These are phyloP conservation scores for Patella caerulea DNA, from an alignment of 2,888 invertebrate genomes.

Conservation along the genomic window DNA sequence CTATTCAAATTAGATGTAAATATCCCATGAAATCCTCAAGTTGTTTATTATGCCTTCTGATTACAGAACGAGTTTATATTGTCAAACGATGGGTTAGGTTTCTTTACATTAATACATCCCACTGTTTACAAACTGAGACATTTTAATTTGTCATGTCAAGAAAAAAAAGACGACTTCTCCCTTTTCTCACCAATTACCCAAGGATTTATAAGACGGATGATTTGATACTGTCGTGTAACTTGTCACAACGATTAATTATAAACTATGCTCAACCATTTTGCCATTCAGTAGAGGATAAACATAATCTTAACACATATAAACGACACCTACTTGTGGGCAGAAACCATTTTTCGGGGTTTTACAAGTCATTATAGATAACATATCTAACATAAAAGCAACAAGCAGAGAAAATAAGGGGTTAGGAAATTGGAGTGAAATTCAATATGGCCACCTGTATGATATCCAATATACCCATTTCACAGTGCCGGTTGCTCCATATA, in stretches of 20 bases:
- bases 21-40: too few species aligned
- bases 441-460: constrained; percentile 5
- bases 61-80: too few species aligned
- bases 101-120: too few species aligned
- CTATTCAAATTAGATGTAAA: too few species aligned
- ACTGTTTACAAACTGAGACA: background rate
- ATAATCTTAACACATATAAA: too few species aligned
- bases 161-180: background rate
- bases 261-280: too few species aligned
- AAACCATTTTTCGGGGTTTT: too few species aligned
- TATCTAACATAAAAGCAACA: background rate
- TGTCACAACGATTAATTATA: background rate
- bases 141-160: background rate
- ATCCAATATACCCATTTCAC: background rate
- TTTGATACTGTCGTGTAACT: constrained; percentile 1
- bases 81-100: too few species aligned
- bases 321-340: too few species aligned
- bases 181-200: background rate
- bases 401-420: background rate
- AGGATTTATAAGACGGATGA: background rate
- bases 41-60: too few species aligned
- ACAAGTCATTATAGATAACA: too few species aligned
- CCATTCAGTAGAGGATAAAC: too few species aligned
- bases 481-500: background rate
- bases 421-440: background rate